Evolutionary conservation across 2,113 vertebrate species (phyloP).

Genomic region (Gopherus flavomarginatus): DNA sequence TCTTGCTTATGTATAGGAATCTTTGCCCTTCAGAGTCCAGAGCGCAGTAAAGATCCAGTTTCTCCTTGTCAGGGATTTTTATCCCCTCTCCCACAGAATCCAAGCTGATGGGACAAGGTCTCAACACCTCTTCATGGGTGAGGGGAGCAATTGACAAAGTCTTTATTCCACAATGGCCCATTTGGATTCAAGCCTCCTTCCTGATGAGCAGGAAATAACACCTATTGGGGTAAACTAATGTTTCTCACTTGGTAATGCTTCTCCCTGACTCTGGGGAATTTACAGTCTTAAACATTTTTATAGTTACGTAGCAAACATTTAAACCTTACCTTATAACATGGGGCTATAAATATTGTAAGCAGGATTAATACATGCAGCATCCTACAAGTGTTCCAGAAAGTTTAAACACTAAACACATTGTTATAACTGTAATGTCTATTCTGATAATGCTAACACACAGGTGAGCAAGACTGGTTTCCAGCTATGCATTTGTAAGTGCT

Average conservation of each 20-base stretch:
- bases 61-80: background rate
- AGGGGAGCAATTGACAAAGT: background rate
- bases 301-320: background rate
- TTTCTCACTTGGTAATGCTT: background rate
- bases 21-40: background rate
- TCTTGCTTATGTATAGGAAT: background rate
- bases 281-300: background rate
- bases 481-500: background rate
- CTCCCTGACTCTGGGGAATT: background rate
- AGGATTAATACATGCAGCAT: background rate
- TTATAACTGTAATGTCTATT: background rate
- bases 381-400: background rate
- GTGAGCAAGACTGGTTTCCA: background rate
- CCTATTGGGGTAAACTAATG: background rate
- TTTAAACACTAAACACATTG: background rate
- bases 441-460: background rate
- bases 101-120: background rate
- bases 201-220: background rate
- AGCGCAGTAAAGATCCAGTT: background rate
- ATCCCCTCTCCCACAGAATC: background rate
- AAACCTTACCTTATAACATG: background rate
- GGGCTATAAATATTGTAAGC: background rate
- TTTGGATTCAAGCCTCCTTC: background rate
- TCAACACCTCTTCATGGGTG: background rate
- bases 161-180: background rate